Evolutionary conservation across 1,140 invertebrate genomes (phyloP), one percentile per base, ranked within the genome.

Genomic region (Proales similis): DNA sequence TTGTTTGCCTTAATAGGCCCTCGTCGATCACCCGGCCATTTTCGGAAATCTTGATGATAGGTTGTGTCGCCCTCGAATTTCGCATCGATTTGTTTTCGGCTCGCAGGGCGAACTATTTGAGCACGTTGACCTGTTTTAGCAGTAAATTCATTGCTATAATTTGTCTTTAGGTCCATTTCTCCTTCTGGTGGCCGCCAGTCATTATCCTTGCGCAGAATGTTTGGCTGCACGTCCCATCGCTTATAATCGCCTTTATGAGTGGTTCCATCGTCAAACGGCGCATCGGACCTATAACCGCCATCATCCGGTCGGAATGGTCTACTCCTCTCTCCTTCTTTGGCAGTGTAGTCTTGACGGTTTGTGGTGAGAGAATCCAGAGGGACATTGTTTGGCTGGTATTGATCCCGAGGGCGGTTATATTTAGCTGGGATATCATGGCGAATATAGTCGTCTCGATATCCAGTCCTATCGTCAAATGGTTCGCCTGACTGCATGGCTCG

Each of bases 111-210:
- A 30, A 24, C 64, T 57, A 48, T 65, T 65, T 29, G 70, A 48
- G 12, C 72, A 53, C 6, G 70, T 69, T 45, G 70, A 65, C 46
- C n/a, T 51, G 20, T 30, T 51, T 63, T 64, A 65, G 67, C n/a
- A n/a, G 46, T 63, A 48, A 48, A 63, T 32, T 70, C 68, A 3
- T 67, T 27, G 39, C 70, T 66, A 63, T 70, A 68, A 4, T 74
- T 76, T 11, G 77, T 77, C 29, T 69, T 68, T 36, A 70, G 66
- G 26, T 76, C 74, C 68, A 78, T 74, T 5, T 69, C 69, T 2
- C 76, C 77, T 14, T 70, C 70, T 39, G 75, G 75, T 48, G 69
- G 70, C 65, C 66, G 46, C 65, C 70, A 73, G 17, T 61, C 62
- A 45, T 69, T 38, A 20, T 68, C 66, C 39, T 69, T 51, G 46